Base-by-base conservation (phyloP, 2,797 vertebrate genomes). In the Rhynchotus rufescens region DNA sequence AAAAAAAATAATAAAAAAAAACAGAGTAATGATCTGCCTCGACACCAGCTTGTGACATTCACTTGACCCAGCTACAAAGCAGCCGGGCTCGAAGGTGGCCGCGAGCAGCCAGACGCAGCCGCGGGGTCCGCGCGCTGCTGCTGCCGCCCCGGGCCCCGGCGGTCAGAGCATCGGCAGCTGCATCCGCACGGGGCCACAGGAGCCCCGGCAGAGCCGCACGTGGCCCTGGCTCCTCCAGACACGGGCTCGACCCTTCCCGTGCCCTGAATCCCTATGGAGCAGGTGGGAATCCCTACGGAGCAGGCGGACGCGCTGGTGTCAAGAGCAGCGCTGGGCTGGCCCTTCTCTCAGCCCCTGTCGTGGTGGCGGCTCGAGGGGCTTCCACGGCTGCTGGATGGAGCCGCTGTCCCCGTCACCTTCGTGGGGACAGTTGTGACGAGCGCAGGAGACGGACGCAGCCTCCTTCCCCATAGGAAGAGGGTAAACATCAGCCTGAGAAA, bases 401-500 rank as follows among this genome's bases (percentile, higher is more conserved):
- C 68, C 72, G 78, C 57, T 80, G 15, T 20, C 66, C 49, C 52
- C 36, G 88, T 26, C 84, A 80, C 66, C 81, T 90, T 52, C 12
- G 16, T 19, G 14, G 59, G 77, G n/a, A 23, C 30, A 60, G 60
- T 23, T 73, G 16, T 0, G 2, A 64, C 69, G 23, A 23, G 51
- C 47, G 75, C 64, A 65, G 23, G 52, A 92, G 62, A 47, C 52
- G 82, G 78, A 4, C 4, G 56, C 51, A 26, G 45, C 47, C 51
- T 83, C 66, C 75, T 75, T 90, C 94, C 92, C 66, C 93, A 94
- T 6, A 4, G 64, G 34, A 54, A 6, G 1, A 19, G 34, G 60
- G 80, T 26, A 90, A 90, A 93, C 54, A 85, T 84, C 87, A 89
- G 89, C 77, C 79, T 88, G 52, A 91, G 85, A 89, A 95, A 91